phyloP scores from a whole-genome alignment of 2,113 vertebrate genomes.

The Mastomys natalensis region DNA sequence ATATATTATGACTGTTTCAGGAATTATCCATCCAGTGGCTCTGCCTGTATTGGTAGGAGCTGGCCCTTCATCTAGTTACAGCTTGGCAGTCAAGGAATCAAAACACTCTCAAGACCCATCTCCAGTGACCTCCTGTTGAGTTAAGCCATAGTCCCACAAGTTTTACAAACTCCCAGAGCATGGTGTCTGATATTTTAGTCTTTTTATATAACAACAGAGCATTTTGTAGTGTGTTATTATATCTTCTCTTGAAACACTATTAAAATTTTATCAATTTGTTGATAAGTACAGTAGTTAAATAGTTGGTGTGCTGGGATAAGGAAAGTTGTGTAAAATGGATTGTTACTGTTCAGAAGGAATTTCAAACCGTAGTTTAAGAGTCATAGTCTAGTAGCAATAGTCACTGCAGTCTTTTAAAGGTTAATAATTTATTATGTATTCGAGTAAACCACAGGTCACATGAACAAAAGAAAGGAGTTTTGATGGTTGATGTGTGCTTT shows the following conservation, averaged over 20 bases:
- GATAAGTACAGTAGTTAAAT: slow-evolving; percentile 22
- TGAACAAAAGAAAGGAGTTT: too few relatives aligned
- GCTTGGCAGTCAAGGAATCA: neutral
- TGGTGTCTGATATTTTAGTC: neutral
- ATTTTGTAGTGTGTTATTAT: neutral
- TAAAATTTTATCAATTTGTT: slow-evolving; percentile 7
- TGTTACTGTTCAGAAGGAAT: slow-evolving; percentile 21
- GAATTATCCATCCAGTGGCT: neutral
- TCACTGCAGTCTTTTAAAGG: slow-evolving; percentile 5
- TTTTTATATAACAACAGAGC: neutral
- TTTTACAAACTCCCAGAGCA: neutral
- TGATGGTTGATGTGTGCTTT: neutral
- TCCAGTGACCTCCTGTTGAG: neutral
- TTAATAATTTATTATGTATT: slow-evolving; percentile 12
- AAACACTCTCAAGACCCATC: neutral
- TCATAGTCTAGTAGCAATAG: neutral
- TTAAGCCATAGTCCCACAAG: neutral
- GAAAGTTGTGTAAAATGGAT: neutral
- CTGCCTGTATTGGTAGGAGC: neutral
- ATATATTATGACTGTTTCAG: neutral
- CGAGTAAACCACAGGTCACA: slow-evolving; percentile 30
- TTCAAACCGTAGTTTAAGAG: neutral
- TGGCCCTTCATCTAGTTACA: neutral
- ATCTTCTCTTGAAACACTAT: slow-evolving; percentile 34
- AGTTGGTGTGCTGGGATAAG: neutral